Percentiles rank a stretch among this genome's conserved stretches.
Conservation (phyloP, 2,888 invertebrate genomes). For the Hemistola chrysoprasaria region DNA sequence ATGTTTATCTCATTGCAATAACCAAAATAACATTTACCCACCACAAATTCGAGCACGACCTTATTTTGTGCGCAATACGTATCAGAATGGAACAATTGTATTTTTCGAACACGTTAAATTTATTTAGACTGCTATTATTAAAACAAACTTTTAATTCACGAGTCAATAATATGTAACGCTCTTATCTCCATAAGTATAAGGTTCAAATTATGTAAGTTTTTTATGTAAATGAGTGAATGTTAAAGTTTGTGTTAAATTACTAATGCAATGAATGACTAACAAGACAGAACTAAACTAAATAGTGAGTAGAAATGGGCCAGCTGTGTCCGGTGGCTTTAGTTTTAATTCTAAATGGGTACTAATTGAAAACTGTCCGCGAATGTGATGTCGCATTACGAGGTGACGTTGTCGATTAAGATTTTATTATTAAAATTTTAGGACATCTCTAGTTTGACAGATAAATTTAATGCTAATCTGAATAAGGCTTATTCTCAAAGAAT, state of each 20-base stretch:
- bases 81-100: slow-evolving; percentile 27
- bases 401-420: slow-evolving; percentile 43
- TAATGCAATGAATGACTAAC: slow-evolving; percentile 81
- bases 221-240: slow-evolving; percentile 5
- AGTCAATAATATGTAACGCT: neutral
- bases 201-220: slow-evolving; percentile 27
- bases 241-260: slow-evolving; percentile 55
- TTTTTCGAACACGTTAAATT: neutral
- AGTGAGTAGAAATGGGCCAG: slow-evolving; percentile 72
- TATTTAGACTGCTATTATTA: slow-evolving; percentile 10
- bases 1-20: slow-evolving; percentile 73
- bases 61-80: slow-evolving; percentile 24
- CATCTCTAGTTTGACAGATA: too few relatives aligned
- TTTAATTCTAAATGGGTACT: slow-evolving; percentile 77
- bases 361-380: slow-evolving; percentile 69
- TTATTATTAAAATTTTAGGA: neutral
- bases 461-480: too few relatives aligned
- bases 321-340: slow-evolving; percentile 78
- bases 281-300: slow-evolving; percentile 79
- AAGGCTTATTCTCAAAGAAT: too few relatives aligned
- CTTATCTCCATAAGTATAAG: slow-evolving; percentile 15
- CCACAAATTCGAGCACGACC: slow-evolving; percentile 14
- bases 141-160: slow-evolving; percentile 3
- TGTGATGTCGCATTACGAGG: slow-evolving; percentile 42
- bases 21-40: slow-evolving; percentile 32